phyloP scores from a whole-genome alignment of 1,140 invertebrate species.

The Andrena cerasifolii region DNA sequence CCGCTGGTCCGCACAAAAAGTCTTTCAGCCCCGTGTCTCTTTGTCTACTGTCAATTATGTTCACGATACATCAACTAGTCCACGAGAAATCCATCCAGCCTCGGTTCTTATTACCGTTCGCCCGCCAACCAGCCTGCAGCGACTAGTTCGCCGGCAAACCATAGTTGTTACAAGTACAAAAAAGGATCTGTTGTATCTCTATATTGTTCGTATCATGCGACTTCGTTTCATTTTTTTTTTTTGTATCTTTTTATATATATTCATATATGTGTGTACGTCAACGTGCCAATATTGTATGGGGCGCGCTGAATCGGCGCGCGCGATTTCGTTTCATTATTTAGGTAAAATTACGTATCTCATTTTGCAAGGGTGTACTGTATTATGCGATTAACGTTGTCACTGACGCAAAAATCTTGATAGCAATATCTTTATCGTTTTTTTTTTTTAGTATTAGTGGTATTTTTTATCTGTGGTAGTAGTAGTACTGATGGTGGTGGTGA shows the following conservation, averaged over 20 bases:
- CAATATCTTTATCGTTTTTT: conserved; percentile 59
- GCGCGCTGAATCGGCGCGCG: conserved; percentile 45
- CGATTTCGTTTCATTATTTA: conserved; percentile 57
- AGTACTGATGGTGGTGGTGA: conserved; percentile 66
- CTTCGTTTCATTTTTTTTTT: conserved; percentile 28
- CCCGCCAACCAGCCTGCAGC: conserved; percentile 32
- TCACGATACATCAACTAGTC: conserved; percentile 53
- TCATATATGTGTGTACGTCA: conserved; percentile 41
- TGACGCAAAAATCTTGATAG: conserved; percentile 67
- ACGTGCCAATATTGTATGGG: conserved; percentile 56
- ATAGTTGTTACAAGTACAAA: conserved; percentile 62
- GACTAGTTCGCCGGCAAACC: conserved; percentile 54
- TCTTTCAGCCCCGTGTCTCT: conserved; percentile 31
- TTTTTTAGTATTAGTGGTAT: conserved; percentile 72
- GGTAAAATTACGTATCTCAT: conserved; percentile 65
- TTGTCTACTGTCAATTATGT: conserved; percentile 22
- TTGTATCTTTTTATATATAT: too few species aligned
- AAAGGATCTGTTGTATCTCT: conserved; percentile 55
- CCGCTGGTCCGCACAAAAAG: conserved; percentile 57
- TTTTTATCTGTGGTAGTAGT: conserved; percentile 72
- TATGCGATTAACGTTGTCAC: conserved; percentile 74
- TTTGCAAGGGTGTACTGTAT: conserved; percentile 73
- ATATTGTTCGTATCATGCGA: conserved; percentile 51
- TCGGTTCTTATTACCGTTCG: conserved; percentile 40
- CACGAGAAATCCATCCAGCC: conserved; percentile 23